Percentiles rank a stretch among this genome's conserved stretches.
Conservation (phyloP, 2,888 invertebrate species). For the Isotomurus palustris region DNA sequence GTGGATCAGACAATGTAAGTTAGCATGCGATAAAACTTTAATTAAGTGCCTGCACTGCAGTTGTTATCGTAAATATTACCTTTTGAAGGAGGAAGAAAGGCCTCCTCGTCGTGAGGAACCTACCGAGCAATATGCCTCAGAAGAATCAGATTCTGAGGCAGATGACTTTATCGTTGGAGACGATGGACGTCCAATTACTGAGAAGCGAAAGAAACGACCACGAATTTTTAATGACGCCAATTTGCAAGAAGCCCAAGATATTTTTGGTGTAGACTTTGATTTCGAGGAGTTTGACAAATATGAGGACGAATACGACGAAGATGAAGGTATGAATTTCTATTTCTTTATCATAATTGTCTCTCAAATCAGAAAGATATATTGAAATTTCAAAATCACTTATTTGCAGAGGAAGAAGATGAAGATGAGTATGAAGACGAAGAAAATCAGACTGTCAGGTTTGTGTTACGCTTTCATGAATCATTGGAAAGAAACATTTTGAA, state of each 20-base stretch:
- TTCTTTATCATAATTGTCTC: not conserved
- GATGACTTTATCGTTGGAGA: constrained; percentile 98
- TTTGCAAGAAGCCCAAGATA: constrained; percentile 95
- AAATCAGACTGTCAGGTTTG: constrained; percentile 54
- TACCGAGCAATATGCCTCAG: constrained; percentile 66
- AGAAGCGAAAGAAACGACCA: constrained; percentile 71
- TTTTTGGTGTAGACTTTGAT: constrained; percentile 98
- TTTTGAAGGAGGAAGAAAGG: constrained; percentile 71
- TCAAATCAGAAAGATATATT: not conserved
- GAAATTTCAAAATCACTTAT: not conserved
- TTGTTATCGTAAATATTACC: too few relatives aligned
- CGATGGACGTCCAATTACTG: constrained; percentile 81
- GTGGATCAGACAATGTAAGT: constrained; percentile 74
- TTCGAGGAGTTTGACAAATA: constrained; percentile 85
- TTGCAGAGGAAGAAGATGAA: constrained; percentile 63
- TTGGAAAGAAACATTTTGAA: too few relatives aligned
- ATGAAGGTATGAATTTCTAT: constrained; percentile 58
- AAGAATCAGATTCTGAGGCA: constrained; percentile 76
- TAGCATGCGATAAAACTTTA: too few relatives aligned
- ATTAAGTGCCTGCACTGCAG: too few relatives aligned
- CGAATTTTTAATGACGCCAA: constrained; percentile 85
- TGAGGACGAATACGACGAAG: constrained; percentile 79
- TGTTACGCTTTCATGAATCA: not conserved
- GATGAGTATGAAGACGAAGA: constrained; percentile 73
- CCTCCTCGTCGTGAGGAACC: constrained; percentile 51